Evolutionary conservation across 1,140 invertebrate species (phyloP).

Genomic region (Drosophila pruinosa): DNA sequence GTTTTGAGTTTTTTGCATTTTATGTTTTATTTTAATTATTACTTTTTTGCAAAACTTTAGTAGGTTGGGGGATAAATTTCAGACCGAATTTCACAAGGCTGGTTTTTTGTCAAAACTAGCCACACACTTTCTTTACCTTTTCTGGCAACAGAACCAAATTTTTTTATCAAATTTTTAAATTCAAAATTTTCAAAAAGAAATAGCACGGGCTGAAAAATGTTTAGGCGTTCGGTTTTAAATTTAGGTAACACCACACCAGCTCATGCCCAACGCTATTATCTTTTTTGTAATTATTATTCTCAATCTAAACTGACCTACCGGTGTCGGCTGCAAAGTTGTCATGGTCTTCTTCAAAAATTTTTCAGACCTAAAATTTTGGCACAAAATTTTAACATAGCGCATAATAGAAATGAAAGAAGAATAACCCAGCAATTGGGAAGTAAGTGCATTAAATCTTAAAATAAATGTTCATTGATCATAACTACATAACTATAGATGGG

Average conservation of each 20-base stretch:
- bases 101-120: not conserved
- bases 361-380: not conserved
- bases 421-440: not conserved
- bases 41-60: too few relatives aligned
- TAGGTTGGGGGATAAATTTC: not conserved
- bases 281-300: not conserved
- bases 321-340: not conserved
- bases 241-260: constrained; percentile 14
- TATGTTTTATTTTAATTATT: too few relatives aligned
- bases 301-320: not conserved
- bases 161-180: not conserved
- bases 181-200: constrained; percentile 4
- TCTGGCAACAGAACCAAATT: constrained; percentile 5
- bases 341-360: constrained; percentile 9
- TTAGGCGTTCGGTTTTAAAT: constrained; percentile 9
- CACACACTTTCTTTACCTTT: not conserved
- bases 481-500: not conserved
- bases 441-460: not conserved
- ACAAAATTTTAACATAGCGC: not conserved
- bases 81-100: not conserved
- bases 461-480: too few relatives aligned
- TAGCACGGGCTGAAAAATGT: constrained; percentile 6
- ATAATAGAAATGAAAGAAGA: constrained; percentile 1
- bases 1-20: too few relatives aligned
- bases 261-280: not conserved